phyloP scores from a whole-genome alignment of 1,140 invertebrate genomes.

The Panagrolaimus sp. region DNA sequence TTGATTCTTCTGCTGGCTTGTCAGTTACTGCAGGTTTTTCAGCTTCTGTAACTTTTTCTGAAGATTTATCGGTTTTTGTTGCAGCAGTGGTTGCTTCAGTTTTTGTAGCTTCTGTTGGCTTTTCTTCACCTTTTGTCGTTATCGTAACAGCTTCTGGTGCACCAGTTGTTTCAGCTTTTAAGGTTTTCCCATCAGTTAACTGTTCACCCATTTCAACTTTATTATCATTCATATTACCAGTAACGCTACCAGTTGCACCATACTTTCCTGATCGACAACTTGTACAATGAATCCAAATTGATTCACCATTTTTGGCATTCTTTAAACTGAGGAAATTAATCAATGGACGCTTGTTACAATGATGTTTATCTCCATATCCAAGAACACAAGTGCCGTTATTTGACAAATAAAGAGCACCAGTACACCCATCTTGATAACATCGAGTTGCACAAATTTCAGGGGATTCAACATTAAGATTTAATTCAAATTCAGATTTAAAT shows the following conservation, averaged over 20 bases:
- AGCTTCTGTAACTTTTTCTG: background rate
- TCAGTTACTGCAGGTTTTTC: background rate
- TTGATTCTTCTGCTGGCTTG: constrained; percentile 3
- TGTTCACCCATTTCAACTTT: background rate
- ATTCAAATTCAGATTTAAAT: constrained; percentile 20
- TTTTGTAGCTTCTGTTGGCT: background rate
- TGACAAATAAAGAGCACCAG: constrained; percentile 20
- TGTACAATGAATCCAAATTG: constrained; percentile 23
- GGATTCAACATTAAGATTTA: constrained; percentile 14
- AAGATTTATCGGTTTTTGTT: background rate
- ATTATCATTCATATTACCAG: background rate
- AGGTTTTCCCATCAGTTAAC: background rate
- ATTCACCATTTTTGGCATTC: constrained; percentile 8
- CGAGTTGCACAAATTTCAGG: constrained; percentile 23
- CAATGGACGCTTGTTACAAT: constrained; percentile 17
- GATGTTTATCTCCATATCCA: constrained; percentile 22
- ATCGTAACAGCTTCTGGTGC: background rate
- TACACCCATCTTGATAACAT: constrained; percentile 25
- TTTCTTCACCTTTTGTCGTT: constrained; percentile 7
- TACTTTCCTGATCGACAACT: constrained; percentile 15
- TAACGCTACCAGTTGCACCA: background rate
- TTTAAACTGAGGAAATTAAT: constrained; percentile 18
- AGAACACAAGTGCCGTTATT: constrained; percentile 14
- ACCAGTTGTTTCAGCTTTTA: too few relatives aligned
- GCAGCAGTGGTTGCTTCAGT: background rate